A percentile compares a stretch with the other conserved stretches of the same genome.
These are phyloP conservation scores for Cryptotis parvus DNA, from an alignment of 2,113 vertebrate genomes.

Conservation along the genomic window DNA sequence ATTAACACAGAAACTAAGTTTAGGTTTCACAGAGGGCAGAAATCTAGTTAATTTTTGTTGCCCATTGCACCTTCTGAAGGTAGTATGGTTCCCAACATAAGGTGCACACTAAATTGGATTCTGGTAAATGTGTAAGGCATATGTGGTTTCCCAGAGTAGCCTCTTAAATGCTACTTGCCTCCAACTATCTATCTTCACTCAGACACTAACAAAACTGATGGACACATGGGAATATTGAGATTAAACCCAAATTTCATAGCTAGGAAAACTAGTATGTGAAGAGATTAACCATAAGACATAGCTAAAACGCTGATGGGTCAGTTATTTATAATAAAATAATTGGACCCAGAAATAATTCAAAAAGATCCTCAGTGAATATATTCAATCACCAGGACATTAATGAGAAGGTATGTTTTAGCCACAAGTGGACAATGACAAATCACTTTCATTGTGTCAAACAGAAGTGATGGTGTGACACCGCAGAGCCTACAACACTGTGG, in stretches of 20 bases:
- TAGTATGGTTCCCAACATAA: conserved; percentile 33
- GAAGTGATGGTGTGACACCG: too few relatives aligned
- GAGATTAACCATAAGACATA: background rate
- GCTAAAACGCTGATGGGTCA: background rate
- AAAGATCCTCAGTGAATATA: background rate
- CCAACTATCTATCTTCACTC: background rate
- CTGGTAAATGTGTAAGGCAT: conserved; percentile 4
- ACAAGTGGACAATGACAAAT: background rate
- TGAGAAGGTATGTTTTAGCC: background rate
- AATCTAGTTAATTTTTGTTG: background rate
- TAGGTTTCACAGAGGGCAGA: background rate
- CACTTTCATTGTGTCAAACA: background rate
- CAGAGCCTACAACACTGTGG: background rate
- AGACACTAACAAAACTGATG: background rate
- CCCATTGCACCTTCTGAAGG: conserved; percentile 28
- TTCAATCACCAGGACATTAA: background rate
- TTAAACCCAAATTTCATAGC: conserved; percentile 11
- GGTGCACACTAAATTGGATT: background rate
- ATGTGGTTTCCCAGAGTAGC: conserved; percentile 29
- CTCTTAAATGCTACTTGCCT: background rate
- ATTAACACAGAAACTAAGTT: background rate
- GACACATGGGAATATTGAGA: background rate
- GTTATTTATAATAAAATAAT: background rate
- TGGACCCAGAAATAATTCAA: background rate
- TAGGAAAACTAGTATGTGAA: background rate